Percentiles rank a stretch among this genome's conserved stretches.
These are phyloP conservation scores for Phorcus lineatus DNA, from an alignment of 2,888 invertebrate genomes.

Conservation along the genomic window DNA sequence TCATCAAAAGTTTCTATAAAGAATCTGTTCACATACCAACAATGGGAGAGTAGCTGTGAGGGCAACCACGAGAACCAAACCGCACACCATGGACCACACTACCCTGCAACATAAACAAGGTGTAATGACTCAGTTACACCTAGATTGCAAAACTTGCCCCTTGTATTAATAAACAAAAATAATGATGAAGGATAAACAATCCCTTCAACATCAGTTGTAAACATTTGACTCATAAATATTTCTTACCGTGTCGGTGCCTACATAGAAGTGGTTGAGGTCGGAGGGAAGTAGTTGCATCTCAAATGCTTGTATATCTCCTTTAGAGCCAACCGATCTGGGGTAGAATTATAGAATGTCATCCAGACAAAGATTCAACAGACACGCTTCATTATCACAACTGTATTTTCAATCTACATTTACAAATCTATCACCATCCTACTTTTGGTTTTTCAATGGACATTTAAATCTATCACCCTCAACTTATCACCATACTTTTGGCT, in stretches of 20 bases:
- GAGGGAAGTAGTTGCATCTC: slow-evolving; percentile 67
- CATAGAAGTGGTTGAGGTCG: slow-evolving; percentile 73
- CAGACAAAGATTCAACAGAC: too few species aligned
- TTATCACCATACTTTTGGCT: too few species aligned
- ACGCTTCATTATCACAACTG: too few species aligned
- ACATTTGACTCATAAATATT: too few species aligned
- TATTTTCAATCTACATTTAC: too few species aligned
- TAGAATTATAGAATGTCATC: not conserved
- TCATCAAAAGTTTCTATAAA: not conserved
- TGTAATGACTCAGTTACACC: not conserved
- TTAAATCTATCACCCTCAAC: too few species aligned
- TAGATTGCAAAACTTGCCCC: too few species aligned
- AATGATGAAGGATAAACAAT: too few species aligned
- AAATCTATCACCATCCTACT: too few species aligned
- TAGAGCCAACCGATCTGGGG: slow-evolving; percentile 34
- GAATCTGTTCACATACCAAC: slow-evolving; percentile 53
- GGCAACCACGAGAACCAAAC: slow-evolving; percentile 68
- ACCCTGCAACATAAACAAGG: slow-evolving; percentile 58
- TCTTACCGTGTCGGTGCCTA: slow-evolving; percentile 71
- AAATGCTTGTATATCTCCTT: slow-evolving; percentile 50
- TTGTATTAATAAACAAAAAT: too few species aligned
- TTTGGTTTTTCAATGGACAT: too few species aligned
- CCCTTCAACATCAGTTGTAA: too few species aligned
- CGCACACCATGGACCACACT: slow-evolving; percentile 70
- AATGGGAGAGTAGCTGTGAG: slow-evolving; percentile 61